These are phyloP conservation scores for Drosophila sucinea DNA, from an alignment of 1,140 invertebrate genomes.

Conservation along the genomic window DNA sequence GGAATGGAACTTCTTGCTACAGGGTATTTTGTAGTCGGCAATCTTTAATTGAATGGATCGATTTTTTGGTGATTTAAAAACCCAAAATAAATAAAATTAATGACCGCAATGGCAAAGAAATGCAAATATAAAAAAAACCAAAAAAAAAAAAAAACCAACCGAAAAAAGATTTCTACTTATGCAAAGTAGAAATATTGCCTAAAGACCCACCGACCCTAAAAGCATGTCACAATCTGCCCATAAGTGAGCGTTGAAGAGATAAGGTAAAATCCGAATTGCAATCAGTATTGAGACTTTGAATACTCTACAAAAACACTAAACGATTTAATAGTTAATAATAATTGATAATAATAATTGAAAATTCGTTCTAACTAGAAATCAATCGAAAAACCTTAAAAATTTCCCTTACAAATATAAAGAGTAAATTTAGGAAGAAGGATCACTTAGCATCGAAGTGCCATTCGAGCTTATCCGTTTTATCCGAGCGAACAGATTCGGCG, in stretches of 20 bases:
- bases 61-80: constrained; percentile 46
- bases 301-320: not conserved
- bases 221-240: constrained; percentile 73
- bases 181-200: constrained; percentile 82
- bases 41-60: not conserved
- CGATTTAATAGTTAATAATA: no score
- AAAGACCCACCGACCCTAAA: constrained; percentile 74
- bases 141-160: constrained; percentile 35
- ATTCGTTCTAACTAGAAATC: no score
- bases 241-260: constrained; percentile 24
- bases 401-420: no score
- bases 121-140: constrained; percentile 69
- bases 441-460: no score
- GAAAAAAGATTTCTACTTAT: constrained; percentile 77
- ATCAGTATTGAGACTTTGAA: not conserved
- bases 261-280: not conserved
- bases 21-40: not conserved
- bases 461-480: no score
- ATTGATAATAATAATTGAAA: no score
- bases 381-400: no score
- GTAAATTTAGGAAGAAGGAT: no score
- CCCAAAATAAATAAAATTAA: constrained; percentile 75
- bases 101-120: constrained; percentile 75
- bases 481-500: no score
- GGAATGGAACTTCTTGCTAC: not conserved